Evolutionary conservation across 2,113 vertebrate genomes (phyloP).

Genomic region (Mirza zaza): DNA sequence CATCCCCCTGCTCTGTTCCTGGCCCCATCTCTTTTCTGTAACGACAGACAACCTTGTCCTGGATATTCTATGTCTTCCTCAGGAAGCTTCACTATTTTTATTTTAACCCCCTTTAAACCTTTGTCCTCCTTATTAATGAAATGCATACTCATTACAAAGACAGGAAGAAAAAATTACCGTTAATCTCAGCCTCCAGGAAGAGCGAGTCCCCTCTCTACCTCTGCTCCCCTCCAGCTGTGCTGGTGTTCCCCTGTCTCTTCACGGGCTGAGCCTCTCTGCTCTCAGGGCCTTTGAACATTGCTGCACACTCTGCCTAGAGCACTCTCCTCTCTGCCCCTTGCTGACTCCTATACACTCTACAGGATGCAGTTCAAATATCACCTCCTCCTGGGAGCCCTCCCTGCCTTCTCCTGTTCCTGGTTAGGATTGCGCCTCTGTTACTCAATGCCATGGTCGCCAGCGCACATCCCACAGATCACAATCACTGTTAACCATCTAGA

Average conservation of each 20-base stretch:
- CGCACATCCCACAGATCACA: neutral
- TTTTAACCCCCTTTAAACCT: neutral
- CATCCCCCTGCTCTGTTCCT: neutral
- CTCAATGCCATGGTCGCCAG: neutral
- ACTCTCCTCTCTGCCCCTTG: neutral
- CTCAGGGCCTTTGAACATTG: neutral
- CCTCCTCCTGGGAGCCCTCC: neutral
- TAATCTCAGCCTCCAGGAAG: neutral
- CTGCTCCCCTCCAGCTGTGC: neutral
- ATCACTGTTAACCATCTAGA: neutral
- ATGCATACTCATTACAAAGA: neutral
- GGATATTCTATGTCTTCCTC: neutral
- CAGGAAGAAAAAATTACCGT: neutral
- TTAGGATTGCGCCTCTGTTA: neutral
- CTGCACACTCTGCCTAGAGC: neutral
- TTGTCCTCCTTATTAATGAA: neutral
- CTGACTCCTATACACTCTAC: neutral
- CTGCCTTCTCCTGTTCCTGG: neutral
- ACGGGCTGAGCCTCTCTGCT: neutral
- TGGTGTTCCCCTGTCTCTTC: neutral
- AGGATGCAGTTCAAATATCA: neutral
- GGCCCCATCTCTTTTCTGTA: neutral
- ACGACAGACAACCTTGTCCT: neutral
- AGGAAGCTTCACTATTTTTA: conserved; percentile 27
- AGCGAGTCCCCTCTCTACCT: too few relatives aligned